Evolutionary conservation across 2,888 invertebrate genomes (phyloP), one percentile per base, ranked within the genome.

Genomic region (Cantharis flavilabris): DNA sequence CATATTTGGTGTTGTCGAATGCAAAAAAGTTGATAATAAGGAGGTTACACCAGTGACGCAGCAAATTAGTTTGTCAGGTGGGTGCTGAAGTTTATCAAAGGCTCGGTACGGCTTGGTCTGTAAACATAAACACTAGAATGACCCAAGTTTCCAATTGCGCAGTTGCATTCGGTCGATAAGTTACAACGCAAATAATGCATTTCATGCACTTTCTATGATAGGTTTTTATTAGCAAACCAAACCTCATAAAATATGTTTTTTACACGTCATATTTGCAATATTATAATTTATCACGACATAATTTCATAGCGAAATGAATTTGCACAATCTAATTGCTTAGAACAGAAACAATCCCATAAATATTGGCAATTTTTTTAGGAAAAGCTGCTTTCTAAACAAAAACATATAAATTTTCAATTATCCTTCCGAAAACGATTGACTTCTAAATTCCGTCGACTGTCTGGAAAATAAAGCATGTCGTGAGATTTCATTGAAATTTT

Each of bases 151-250:
- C 73, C 75, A 80, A 78, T 76, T 78, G 78, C 78, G 80, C 80
- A 80, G 75, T 80, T 80, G 76, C 79, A 75, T 62, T 72, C 72
- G 78, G 74, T 80, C 80, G 78, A 80, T 80, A 80, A 76, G 77
- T 74, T 73, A 75, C 76, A 73, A 63, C 71, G 72, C 69, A 67
- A 73, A 77, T 30, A 30, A 30, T 73, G 73, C 76, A 73, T 73
- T 76, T 70, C 70, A 70, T 70, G 62, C 26, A 67, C 65, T 67
- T 67, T 67, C 65, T 23, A 67, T 26, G 65, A 67, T 67, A 26
- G 49, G 65, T 23, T 67, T 62, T 71, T 62, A 63, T 71, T 71
- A 62, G 71, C 16, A 63, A 71, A 71, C 20, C 14, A 14, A 20
- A 70, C 70, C 20, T 23, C 65, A 14, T 67, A 67, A 67, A 67